Base-by-base conservation (phyloP, 2,888 invertebrate genomes). In the Sesamia inferens region DNA sequence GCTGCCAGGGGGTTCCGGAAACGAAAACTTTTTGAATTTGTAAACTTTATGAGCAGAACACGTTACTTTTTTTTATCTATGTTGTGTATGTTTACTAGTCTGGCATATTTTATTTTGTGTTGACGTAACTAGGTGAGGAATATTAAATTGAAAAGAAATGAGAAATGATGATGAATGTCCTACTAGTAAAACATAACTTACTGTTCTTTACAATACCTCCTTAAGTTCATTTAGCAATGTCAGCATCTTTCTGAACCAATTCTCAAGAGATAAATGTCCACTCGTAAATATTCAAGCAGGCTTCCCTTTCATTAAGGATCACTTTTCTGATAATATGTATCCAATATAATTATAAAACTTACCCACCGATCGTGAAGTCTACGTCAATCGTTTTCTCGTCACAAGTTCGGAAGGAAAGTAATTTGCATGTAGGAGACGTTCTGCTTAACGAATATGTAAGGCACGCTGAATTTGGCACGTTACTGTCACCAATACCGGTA, bases 381-480 rank as follows among this genome's bases (percentile, higher is more conserved):
- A 51, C 39, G 58, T 11, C 31, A 14, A 54, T 59, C 44, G 64
- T 39, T 73, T 47, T 22, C 24, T 59, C 31, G 39, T 58, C 51
- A 57, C 51, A 71, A 76, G 63, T 64, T 67, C 22, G 39, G 24
- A 39, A 22, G 57, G 48, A 57, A 54, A 61, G 55, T 75, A 66
- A 84, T 84, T 84, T 84, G 77, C 76, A 84, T 84, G 76, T 75
- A 74, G 66, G 76, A 76, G 68, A 58, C 72, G 58, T 66, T 57
- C 48, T 59, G 48, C 51, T 57, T 74, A 71, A 78, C 73, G 57
- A 78, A 76, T 84, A 76, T 71, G 73, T 76, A 68, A 51, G 70
- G 67, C 68, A 51, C 59, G 55, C 58, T 22, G 65, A 71, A 76
- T 82, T 64, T 63, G 58, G 62, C 55, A 63, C 58, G 64, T 67